Evolutionary conservation across 2,797 vertebrate genomes (phyloP).

Genomic region (Vipera latastei): DNA sequence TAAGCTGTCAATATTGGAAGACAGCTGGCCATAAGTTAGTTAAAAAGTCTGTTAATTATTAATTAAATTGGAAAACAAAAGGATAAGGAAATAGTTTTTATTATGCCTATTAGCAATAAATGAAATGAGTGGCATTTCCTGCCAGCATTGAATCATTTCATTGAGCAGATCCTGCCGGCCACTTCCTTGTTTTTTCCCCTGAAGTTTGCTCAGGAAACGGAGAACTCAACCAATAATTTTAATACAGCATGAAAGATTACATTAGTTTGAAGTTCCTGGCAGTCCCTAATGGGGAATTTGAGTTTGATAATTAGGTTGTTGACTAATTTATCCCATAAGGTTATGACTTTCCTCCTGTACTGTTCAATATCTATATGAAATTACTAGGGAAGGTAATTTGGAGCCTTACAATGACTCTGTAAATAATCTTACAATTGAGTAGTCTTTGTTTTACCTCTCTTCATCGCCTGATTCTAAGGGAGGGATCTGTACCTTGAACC

Average conservation of each 20-base stretch:
- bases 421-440: background rate
- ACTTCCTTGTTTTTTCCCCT: background rate
- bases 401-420: background rate
- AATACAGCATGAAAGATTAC: background rate
- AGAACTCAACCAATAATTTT: background rate
- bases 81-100: background rate
- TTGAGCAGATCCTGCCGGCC: background rate
- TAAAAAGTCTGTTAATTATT: background rate
- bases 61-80: background rate
- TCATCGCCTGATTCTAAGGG: background rate
- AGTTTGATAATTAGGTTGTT: background rate
- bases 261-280: accelerated
- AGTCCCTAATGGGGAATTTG: background rate
- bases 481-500: background rate
- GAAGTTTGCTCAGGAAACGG: background rate
- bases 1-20: background rate
- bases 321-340: background rate
- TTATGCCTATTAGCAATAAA: background rate
- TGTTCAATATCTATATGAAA: background rate
- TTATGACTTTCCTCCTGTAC: background rate
- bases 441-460: background rate
- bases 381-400: background rate
- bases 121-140: background rate
- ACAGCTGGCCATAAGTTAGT: background rate
- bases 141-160: background rate